Evolutionary conservation across 2,888 invertebrate species (phyloP).

Genomic region (Yponomeuta evonymella): DNA sequence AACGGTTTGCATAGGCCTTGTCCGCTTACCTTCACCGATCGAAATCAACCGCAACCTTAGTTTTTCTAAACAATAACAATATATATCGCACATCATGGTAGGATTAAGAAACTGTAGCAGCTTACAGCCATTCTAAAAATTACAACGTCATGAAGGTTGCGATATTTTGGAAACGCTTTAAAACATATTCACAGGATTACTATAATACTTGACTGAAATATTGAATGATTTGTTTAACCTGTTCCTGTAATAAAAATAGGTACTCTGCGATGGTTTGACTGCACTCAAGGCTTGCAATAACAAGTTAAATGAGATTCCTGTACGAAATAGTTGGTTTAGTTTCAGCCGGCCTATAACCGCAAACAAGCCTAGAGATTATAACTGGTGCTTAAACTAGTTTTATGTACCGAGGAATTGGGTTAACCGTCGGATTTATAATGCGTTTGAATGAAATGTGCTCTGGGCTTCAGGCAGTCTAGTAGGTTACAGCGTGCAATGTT

Average conservation of each 20-base stretch:
- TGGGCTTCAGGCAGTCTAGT: constrained; percentile 41
- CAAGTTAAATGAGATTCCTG: neutral
- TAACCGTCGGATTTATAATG: constrained; percentile 53
- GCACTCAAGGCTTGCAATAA: neutral
- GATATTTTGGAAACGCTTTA: constrained; percentile 24
- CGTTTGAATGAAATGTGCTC: constrained; percentile 18
- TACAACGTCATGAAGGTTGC: constrained; percentile 26
- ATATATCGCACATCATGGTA: constrained; percentile 39
- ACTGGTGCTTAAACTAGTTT: constrained; percentile 36
- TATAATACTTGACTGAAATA: neutral
- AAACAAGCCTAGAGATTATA: constrained; percentile 30
- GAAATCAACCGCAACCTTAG: constrained; percentile 46
- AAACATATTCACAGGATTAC: constrained; percentile 21
- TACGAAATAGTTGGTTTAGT: neutral
- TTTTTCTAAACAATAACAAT: constrained; percentile 45
- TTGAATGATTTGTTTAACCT: neutral
- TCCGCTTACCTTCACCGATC: constrained; percentile 50
- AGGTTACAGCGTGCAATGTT: constrained; percentile 39
- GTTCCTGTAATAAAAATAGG: neutral
- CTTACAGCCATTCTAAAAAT: constrained; percentile 36
- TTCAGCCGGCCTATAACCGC: neutral
- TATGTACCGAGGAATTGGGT: constrained; percentile 50
- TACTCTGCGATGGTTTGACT: neutral
- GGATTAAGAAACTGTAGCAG: constrained; percentile 35
- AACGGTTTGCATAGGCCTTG: constrained; percentile 39